These are phyloP conservation scores for Hyperopisus bebe DNA, from an alignment of 2,113 vertebrate genomes.

Conservation along the genomic window DNA sequence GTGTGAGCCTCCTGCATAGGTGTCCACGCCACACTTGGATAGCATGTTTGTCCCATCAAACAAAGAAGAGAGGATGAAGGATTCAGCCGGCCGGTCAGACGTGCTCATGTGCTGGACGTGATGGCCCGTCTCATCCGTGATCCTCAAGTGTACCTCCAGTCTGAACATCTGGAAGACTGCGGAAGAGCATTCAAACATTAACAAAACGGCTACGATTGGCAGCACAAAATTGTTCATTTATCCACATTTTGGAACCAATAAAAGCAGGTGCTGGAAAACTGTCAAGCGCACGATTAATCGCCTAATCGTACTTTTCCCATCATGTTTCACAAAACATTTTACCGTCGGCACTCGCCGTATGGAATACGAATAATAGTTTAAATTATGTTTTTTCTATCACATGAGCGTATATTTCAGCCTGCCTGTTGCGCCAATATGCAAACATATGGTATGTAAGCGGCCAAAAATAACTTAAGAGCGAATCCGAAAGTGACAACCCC, in stretches of 20 bases:
- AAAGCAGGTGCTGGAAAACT: background rate
- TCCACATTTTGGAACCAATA: background rate
- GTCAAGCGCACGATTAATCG: background rate
- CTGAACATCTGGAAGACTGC: slow-evolving; percentile 71
- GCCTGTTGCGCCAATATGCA: background rate
- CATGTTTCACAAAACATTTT: background rate
- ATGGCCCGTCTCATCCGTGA: slow-evolving; percentile 61
- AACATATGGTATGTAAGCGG: background rate
- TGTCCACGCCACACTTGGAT: slow-evolving; percentile 51
- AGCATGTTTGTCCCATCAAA: slow-evolving; percentile 55
- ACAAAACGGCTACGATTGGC: background rate
- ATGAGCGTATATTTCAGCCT: background rate
- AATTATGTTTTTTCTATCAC: background rate
- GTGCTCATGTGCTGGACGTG: slow-evolving; percentile 60
- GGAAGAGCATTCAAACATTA: background rate
- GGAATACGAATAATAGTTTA: no score
- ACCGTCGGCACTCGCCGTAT: background rate
- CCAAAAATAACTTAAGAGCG: background rate
- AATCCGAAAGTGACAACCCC: background rate
- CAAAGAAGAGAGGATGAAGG: slow-evolving; percentile 62
- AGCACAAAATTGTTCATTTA: background rate
- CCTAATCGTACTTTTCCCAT: background rate
- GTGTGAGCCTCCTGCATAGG: slow-evolving; percentile 43
- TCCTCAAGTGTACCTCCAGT: slow-evolving; percentile 64
- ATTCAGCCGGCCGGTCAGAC: slow-evolving; percentile 41